Evolutionary conservation across 2,113 vertebrate species (phyloP).

Genomic region (Herpailurus yagouaroundi): DNA sequence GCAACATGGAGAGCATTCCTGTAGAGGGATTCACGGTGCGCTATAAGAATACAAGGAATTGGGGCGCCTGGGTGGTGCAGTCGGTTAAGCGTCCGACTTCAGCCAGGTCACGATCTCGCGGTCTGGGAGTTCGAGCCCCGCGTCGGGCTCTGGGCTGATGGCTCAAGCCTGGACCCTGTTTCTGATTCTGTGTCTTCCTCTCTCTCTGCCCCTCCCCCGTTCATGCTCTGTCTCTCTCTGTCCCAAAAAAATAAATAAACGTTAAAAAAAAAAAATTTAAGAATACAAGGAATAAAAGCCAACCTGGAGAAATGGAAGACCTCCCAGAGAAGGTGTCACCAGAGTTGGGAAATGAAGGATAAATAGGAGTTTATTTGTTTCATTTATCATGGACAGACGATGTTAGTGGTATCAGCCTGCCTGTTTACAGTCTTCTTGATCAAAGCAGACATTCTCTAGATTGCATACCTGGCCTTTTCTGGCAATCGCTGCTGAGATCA

Average conservation of each 20-base stretch:
- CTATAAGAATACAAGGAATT: not conserved
- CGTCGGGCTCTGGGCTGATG: no score
- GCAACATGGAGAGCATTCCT: not conserved
- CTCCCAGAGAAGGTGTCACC: not conserved
- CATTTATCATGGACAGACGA: not conserved
- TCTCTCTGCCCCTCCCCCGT: no score
- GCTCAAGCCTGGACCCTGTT: no score
- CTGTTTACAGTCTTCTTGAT: not conserved
- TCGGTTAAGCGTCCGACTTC: no score
- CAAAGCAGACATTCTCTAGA: not conserved
- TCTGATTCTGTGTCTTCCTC: no score
- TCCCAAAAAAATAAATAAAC: no score
- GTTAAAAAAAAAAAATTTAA: no score
- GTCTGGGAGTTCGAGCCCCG: no score
- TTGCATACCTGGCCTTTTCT: not conserved
- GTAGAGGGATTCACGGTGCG: not conserved
- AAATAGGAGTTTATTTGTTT: not conserved
- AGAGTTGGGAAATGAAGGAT: not conserved
- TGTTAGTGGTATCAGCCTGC: no score
- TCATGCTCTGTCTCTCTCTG: no score
- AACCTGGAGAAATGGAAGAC: not conserved
- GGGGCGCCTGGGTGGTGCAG: no score
- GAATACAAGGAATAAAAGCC: not conserved
- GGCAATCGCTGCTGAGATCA: not conserved
- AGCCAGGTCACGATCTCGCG: no score